A percentile compares a stretch with the other conserved stretches of the same genome.
Evolutionary conservation across 2,797 vertebrate species (phyloP).

Genomic region (Sternarchorhynchus goeldii): DNA sequence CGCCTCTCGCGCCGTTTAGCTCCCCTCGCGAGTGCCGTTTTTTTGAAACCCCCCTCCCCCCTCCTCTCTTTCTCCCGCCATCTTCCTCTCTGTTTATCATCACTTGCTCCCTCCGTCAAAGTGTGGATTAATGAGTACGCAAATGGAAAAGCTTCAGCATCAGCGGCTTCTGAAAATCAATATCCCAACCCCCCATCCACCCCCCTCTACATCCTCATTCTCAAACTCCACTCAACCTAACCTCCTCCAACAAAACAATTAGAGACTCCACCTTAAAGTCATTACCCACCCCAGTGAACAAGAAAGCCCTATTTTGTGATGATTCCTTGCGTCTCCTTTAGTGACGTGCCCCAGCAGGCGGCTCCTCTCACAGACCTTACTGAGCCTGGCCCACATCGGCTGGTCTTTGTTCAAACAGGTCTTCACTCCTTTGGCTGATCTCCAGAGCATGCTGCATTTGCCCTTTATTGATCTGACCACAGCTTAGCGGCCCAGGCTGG

Average conservation of each 20-base stretch:
- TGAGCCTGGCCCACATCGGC: constrained; percentile 37
- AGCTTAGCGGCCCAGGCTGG: constrained; percentile 7
- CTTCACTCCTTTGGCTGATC: constrained; percentile 36
- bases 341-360: background rate
- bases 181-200: constrained; percentile 38
- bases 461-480: constrained; percentile 27
- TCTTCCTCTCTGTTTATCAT: constrained; percentile 21
- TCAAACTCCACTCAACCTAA: constrained; percentile 25
- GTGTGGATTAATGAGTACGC: constrained; percentile 51
- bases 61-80: background rate
- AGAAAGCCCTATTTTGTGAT: constrained; percentile 37
- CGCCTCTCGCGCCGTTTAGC: background rate
- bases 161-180: constrained; percentile 51
- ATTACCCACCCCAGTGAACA: constrained; percentile 58
- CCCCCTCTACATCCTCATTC: background rate
- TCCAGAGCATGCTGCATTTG: constrained; percentile 29
- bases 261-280: constrained; percentile 53
- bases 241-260: constrained; percentile 57
- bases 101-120: constrained; percentile 19
- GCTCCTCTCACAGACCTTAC: constrained; percentile 28
- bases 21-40: background rate
- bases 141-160: constrained; percentile 42
- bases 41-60: too few species aligned
- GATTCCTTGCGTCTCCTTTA: too few species aligned
- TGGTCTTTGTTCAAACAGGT: constrained; percentile 44